Evolutionary conservation across 2,797 vertebrate species (phyloP), one percentile per base, ranked within the genome.

Genomic region (Esox lucius): DNA sequence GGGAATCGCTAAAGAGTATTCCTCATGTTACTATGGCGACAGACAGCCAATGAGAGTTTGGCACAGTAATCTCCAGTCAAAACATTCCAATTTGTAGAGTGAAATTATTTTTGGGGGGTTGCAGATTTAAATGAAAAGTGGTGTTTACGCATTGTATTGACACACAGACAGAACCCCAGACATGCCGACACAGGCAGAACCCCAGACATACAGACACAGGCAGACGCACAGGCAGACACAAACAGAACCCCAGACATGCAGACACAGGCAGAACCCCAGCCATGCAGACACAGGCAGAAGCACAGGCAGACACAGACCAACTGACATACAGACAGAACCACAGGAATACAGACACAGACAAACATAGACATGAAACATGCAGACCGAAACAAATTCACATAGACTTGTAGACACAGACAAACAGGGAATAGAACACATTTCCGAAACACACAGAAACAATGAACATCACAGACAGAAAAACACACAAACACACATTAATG

Each of bases 21-120:
- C 80, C 42, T 78, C 81, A 64, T 1, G 89, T 91, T 87, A 42
- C 87, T 86, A 88, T 87, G 86, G 89, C 0, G 74, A 92, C 88
- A 87, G 86, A 88, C 80, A 22, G 82, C 77, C 81, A 84, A 81
- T 73, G 80, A 74, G 72, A 74, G 76, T 84, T 68, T 83, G 78
- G 84, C 17, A 15, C 42, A 81, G 86, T 51, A 80, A 86, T 86
- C 81, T 83, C 0, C 26, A 85, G 83, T 86, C 80, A 77, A 90
- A 89, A 89, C 83, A 88, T 87, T 85, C 83, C 28, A 66, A 77
- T 53, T 82, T 46, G 42, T 76, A 64, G 73, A 75, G 76, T 73
- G 75, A 75, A 71, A 82, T 68, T 71, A 0, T 65, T 74, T 76
- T 22, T 68, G 67, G 39, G 19, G 74, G 70, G 39, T 42, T 72